Percentiles rank a stretch among this genome's conserved stretches.
Conservation (phyloP, 2,113 vertebrate genomes). For the Uria lomvia region DNA sequence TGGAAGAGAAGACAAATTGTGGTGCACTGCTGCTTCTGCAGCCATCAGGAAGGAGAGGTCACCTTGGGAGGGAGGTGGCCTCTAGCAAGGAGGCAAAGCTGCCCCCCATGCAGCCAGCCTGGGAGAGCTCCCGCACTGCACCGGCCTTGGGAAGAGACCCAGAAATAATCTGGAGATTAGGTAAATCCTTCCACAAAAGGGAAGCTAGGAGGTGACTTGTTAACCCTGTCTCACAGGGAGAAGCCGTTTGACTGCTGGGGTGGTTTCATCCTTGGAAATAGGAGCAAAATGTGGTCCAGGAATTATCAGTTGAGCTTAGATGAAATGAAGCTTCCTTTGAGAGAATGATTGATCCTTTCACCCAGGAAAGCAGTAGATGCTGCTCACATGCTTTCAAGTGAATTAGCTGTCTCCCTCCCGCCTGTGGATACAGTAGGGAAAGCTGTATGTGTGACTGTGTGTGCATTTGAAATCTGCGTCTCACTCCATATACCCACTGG, state of each 20-base stretch:
- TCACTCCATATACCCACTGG: too few species aligned
- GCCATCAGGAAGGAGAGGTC: background rate
- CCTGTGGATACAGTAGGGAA: background rate
- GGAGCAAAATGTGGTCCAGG: background rate
- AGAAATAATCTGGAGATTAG: background rate
- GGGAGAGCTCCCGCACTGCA: background rate
- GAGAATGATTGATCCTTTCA: background rate
- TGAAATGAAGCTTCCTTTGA: background rate
- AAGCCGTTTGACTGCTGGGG: background rate
- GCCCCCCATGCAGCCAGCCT: fast-evolving
- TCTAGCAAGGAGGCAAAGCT: background rate
- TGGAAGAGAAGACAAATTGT: background rate
- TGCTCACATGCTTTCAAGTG: background rate
- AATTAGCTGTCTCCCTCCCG: background rate
- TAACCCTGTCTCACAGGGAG: background rate
- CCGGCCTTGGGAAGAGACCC: background rate
- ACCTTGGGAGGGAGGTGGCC: background rate
- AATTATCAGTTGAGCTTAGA: background rate
- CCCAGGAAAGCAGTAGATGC: background rate
- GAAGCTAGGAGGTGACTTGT: background rate
- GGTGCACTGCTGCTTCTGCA: background rate
- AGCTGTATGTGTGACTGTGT: background rate
- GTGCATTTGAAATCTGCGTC: background rate
- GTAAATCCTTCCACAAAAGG: background rate
- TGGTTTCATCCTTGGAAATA: background rate